Conservation (phyloP, 2,888 invertebrate species). For the Ligdia adustata region DNA sequence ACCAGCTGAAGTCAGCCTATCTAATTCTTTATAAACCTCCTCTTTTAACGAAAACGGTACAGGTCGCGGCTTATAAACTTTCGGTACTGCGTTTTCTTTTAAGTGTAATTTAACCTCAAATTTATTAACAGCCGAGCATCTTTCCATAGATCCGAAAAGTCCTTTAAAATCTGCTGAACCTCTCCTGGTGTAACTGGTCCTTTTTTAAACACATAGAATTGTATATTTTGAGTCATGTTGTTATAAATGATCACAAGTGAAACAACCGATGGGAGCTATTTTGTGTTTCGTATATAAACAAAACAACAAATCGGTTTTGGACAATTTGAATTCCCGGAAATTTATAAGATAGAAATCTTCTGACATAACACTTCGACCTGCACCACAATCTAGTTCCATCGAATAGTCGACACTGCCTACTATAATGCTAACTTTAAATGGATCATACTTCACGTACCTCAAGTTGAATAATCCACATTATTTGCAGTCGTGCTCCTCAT, state of each 20-base stretch:
- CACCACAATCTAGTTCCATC: too few species aligned
- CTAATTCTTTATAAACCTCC: constrained; percentile 38
- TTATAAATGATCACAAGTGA: constrained; percentile 18
- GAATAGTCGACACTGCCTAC: too few species aligned
- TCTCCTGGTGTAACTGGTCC: constrained; percentile 30
- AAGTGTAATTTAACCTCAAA: constrained; percentile 24
- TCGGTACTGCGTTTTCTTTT: constrained; percentile 26
- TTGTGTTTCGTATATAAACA: constrained; percentile 39
- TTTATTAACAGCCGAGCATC: constrained; percentile 30
- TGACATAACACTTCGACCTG: too few species aligned
- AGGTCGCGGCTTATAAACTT: constrained; percentile 38
- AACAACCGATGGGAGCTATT: constrained; percentile 33
- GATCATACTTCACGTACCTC: too few species aligned
- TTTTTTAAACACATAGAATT: constrained; percentile 33
- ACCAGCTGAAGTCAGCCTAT: constrained; percentile 30
- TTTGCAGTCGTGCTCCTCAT: too few species aligned
- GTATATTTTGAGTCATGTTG: constrained; percentile 14
- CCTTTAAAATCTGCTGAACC: background rate
- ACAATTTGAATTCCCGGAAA: too few species aligned
- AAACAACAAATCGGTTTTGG: too few species aligned
- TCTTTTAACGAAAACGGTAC: constrained; percentile 40
- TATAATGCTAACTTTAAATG: too few species aligned
- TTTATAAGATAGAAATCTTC: too few species aligned
- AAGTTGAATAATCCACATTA: too few species aligned
- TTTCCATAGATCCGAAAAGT: constrained; percentile 20